Evolutionary conservation across 2,797 vertebrate species (phyloP), one percentile per base, ranked within the genome.

Genomic region (Cyprinella venusta): DNA sequence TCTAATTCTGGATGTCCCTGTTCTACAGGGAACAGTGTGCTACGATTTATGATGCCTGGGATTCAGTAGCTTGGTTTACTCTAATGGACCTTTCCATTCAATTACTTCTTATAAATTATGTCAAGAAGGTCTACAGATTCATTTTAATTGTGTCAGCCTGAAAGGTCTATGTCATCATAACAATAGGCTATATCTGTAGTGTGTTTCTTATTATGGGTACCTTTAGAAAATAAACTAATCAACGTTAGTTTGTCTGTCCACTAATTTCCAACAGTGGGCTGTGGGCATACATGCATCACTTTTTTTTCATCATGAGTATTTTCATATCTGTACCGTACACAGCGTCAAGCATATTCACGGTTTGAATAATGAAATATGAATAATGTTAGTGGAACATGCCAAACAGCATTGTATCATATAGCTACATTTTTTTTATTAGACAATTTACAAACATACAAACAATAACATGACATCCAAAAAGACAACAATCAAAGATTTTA

Each of bases 1-100:
- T 68, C 88, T 90, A 89, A 92, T 86, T 90, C 84, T 91, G 84
- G 88, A 90, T 50, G 82, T 76, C 8, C 83, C 80, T 85, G 77
- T 77, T 86, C 75, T 68, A 77, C 80, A 82, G 76, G 36, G 68
- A 85, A 86, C 85, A 74, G 21, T 52, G 48, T 69, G 36, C 48
- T 76, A 82, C 85, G 86, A 64, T 89, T 90, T 74, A 87, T 84
- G 79, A 86, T 59, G n/a, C 30, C 30, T 42, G 42, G 2, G 54
- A 84, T 70, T 45, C 65, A 72, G 76, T 50, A 54, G 82, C 65
- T 79, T 30, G 2, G 54, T 54, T 24, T 71, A 65, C 42, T 70
- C 78, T 82, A n/a, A 84, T 77, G 61, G n/a, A 67, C 63, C 36
- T n/a, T 26, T 76, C 36, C 24, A 67, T 56, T 12, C 71, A 67